Evolutionary conservation across 2,888 invertebrate genomes (phyloP), one percentile per base, ranked within the genome.

Genomic region (Acleris laterana): DNA sequence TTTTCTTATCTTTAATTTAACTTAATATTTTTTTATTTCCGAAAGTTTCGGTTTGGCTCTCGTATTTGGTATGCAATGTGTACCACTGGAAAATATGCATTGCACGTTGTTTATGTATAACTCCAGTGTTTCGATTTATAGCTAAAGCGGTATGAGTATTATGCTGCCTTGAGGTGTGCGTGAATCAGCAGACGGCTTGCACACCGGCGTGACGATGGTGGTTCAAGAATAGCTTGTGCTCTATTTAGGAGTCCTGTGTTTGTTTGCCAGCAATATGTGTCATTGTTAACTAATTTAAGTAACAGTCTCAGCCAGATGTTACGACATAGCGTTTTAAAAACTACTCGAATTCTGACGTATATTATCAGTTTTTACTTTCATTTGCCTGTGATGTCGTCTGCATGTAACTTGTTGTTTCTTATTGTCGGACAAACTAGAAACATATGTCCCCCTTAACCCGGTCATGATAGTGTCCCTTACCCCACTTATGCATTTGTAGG

Each of bases 271-370:
- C 87, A 80, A 92, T 87, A 91, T 93, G 93, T 93, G 93, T 93
- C 93, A 93, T 93, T 93, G 93, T 93, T 93, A 92, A 92, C 92
- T 92, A 93, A 92, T 91, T 90, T 91, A 88, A 92, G 93, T 90
- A 89, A 90, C 90, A 81, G 74, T 86, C 82, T 81, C 83, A 88
- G 92, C 93, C 92, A 92, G 90, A 82, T 86, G 85, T 92, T 93
- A 89, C 92, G 87, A 89, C 87, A 91, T 74, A 70, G 59, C 71
- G 72, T 76, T 73, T 76, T 82, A 78, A 74, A 75, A 76, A 75
- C 25, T 28, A n/a, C 46, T 46, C 7, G n/a, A 7, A 17, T 16
- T 46, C 16, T 17, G 6, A 46, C 2, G 7, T 16, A 32, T 46
- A 46, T 6, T 17, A 46, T 46, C 4, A n/a, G n/a, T 16, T 44